Base-by-base conservation (phyloP, 1,140 invertebrate species). In the Solenopsis invicta region DNA sequence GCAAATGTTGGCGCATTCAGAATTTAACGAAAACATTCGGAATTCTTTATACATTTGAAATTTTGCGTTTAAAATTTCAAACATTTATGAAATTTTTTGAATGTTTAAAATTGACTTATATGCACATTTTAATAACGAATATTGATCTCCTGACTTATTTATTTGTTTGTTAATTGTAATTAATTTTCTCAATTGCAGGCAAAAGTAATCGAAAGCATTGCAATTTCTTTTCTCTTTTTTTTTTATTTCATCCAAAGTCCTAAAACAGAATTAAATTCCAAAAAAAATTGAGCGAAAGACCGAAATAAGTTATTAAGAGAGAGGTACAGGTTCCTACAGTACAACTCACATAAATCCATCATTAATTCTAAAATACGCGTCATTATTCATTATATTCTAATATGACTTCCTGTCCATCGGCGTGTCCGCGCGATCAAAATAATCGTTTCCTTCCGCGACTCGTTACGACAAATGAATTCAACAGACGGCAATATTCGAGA, bases 341-440 rank as follows among this genome's bases (percentile, higher is more conserved):
- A 52, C 0, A 52, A 67, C 5, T 66, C 3, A 10, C 61, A 0
- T 37, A n/a, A 52, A 78, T 66, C 8, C 21, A 1, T 1, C 34
- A 21, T 9, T 45, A 41, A 78, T 78, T 64, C 18, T 69, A 54
- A 81, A 69, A 69, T 21, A 78, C 59, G 45, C 9, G 6, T 6
- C n/a, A 67, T 69, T 45, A 80, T 80, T 78, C n/a, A 6, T 52
- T 54, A 52, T 9, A 67, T 80, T 80, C 62, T 69, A 67, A 61
- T n/a, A 10, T n/a, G 41, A 69, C 64, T 81, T 81, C 45, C 77
- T 69, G 62, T 56, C 16, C 16, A 69, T 80, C 34, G 29, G 13
- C n/a, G 5, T 21, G 62, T 37, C 48, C 29, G 34, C 29, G 18
- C n/a, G 66, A 69, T 56, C 64, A 48, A 37, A 29, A 24, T 82